These are phyloP conservation scores for Spicauda simplicius DNA, from an alignment of 2,888 invertebrate species.

Conservation along the genomic window DNA sequence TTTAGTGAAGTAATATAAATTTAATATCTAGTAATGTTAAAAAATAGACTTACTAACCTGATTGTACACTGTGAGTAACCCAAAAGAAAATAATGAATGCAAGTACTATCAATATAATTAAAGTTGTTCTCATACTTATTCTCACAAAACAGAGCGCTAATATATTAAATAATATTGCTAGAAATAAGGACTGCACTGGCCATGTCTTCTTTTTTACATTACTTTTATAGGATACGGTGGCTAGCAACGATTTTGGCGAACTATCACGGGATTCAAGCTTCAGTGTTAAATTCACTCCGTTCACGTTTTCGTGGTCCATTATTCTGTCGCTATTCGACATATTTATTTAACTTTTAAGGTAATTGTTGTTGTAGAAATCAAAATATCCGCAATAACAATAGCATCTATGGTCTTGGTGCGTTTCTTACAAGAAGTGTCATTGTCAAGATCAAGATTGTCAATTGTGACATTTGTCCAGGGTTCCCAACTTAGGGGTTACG, in stretches of 20 bases:
- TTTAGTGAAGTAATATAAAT: too few relatives aligned
- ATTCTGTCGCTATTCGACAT: constrained; percentile 28
- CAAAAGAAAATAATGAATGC: constrained; percentile 70
- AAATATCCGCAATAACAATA: background rate
- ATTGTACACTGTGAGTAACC: constrained; percentile 76
- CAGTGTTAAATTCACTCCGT: constrained; percentile 66
- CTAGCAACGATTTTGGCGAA: constrained; percentile 64
- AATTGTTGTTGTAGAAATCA: background rate
- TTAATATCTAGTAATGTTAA: background rate
- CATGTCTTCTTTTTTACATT: constrained; percentile 56
- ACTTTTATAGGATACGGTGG: constrained; percentile 68
- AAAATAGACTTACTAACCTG: constrained; percentile 56
- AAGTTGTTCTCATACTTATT: constrained; percentile 64
- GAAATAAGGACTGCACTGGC: constrained; percentile 60
- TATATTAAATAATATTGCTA: constrained; percentile 68
- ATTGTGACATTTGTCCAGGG: too few relatives aligned
- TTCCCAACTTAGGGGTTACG: too few relatives aligned
- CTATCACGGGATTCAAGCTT: constrained; percentile 56
- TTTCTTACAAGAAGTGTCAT: too few relatives aligned
- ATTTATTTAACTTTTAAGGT: background rate
- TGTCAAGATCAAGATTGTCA: too few relatives aligned
- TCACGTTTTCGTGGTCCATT: constrained; percentile 68
- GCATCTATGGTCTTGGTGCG: too few relatives aligned
- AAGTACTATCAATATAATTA: constrained; percentile 63
- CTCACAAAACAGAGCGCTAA: constrained; percentile 61